A percentile compares a stretch with the other conserved stretches of the same genome.
phyloP scores from a whole-genome alignment of 1,140 invertebrate species.

The Lordiphosa clarofinis region DNA sequence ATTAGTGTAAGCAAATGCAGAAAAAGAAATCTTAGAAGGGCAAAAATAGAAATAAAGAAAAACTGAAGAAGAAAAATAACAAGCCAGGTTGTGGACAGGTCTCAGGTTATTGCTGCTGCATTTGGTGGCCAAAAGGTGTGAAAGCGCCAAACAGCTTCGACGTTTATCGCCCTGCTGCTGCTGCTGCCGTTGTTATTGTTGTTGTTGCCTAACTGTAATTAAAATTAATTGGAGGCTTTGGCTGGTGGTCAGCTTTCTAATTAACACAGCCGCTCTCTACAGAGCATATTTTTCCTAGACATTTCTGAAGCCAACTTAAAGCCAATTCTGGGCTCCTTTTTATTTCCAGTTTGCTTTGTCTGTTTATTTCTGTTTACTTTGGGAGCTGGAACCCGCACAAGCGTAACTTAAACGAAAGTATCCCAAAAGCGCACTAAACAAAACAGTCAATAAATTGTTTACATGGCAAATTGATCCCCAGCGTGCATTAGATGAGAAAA shows the following conservation, averaged over 20 bases:
- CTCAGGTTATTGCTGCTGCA: conserved; percentile 50
- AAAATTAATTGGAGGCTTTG: conserved; percentile 74
- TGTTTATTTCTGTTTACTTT: conserved; percentile 37
- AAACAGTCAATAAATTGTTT: conserved; percentile 78
- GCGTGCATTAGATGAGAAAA: conserved; percentile 77
- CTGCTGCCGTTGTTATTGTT: conserved; percentile 22
- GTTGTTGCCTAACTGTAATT: conserved; percentile 62
- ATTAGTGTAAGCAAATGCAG: conserved; percentile 75
- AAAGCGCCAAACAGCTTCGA: conserved; percentile 59
- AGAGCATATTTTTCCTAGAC: conserved; percentile 8
- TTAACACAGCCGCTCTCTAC: conserved; percentile 37
- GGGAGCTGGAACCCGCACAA: conserved; percentile 27
- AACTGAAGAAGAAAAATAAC: conserved; percentile 4
- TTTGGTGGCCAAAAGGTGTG: conserved; percentile 72
- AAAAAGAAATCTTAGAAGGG: conserved; percentile 28
- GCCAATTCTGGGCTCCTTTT: not conserved
- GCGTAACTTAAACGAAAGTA: conserved; percentile 51
- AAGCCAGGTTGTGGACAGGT: conserved; percentile 41
- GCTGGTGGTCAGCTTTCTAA: conserved; percentile 55
- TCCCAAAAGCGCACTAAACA: conserved; percentile 75
- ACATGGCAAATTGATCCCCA: conserved; percentile 77
- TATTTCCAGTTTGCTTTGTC: conserved; percentile 7
- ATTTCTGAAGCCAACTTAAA: conserved; percentile 29
- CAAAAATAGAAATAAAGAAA: conserved; percentile 1
- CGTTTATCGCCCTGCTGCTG: conserved; percentile 31